Evolutionary conservation across 37 sponge, comb jelly and placozoan species (phyloP).

Genomic region (Geodia barretti): DNA sequence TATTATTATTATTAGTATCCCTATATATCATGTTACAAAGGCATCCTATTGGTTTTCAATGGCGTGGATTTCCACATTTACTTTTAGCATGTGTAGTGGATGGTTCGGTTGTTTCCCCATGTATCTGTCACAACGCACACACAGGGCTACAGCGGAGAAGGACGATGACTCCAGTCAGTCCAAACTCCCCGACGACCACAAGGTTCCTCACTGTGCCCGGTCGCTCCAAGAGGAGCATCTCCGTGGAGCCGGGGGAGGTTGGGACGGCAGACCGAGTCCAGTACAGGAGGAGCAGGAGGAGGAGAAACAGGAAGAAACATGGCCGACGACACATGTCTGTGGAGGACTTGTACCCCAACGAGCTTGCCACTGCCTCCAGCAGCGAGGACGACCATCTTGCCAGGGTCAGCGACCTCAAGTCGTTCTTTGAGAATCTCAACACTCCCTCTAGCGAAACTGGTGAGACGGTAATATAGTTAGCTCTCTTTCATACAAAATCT

Average conservation of each 20-base stretch:
- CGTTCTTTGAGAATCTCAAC: slow-evolving; percentile 26
- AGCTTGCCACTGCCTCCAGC: not conserved
- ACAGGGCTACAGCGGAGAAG: not conserved
- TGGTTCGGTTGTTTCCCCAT: no score
- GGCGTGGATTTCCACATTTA: no score
- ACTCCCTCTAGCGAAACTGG: not conserved
- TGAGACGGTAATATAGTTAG: not conserved
- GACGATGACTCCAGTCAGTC: no score
- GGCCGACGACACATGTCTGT: not conserved
- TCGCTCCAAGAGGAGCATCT: not conserved
- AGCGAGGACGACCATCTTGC: not conserved
- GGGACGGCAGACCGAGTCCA: no score
- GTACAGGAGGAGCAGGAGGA: no score
- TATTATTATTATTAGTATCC: no score
- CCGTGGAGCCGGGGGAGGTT: not conserved
- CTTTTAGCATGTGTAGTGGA: no score
- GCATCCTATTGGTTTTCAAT: no score
- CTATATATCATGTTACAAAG: no score
- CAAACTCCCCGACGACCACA: no score
- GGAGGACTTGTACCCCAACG: not conserved
- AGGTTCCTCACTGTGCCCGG: no score
- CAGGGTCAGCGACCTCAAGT: slow-evolving; percentile 5
- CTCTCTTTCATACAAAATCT: not conserved
- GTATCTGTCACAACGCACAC: no score
- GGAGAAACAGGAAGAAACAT: not conserved